Evolutionary conservation across 2,888 invertebrate species (phyloP).

Genomic region (Napeogenes inachia): DNA sequence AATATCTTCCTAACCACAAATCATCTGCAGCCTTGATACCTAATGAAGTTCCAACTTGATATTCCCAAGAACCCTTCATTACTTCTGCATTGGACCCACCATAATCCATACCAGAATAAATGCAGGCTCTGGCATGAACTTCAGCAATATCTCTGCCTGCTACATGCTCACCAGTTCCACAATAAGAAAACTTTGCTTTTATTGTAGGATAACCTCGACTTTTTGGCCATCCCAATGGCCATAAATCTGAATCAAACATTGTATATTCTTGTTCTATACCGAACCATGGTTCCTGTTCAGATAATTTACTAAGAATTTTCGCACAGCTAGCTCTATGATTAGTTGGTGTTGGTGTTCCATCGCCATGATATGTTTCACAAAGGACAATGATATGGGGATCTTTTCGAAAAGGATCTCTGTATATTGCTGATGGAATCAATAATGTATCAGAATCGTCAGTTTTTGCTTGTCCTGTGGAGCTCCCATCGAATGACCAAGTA

Average conservation of each 20-base stretch:
- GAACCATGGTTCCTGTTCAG: constrained; percentile 87
- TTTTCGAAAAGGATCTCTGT: constrained; percentile 92
- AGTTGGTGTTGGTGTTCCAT: constrained; percentile 84
- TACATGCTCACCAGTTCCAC: constrained; percentile 95
- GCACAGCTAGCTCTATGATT: constrained; percentile 85
- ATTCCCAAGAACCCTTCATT: constrained; percentile 97
- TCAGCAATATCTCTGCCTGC: constrained; percentile 96
- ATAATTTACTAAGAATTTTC: constrained; percentile 69
- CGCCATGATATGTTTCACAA: constrained; percentile 87
- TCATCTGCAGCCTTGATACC: constrained; percentile 91
- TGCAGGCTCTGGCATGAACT: constrained; percentile 88
- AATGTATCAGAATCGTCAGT: constrained; percentile 90
- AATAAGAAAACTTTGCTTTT: constrained; percentile 90
- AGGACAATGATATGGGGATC: constrained; percentile 92
- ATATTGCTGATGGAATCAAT: constrained; percentile 92
- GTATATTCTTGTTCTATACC: constrained; percentile 96
- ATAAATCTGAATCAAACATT: constrained; percentile 86
- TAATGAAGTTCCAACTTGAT: constrained; percentile 92
- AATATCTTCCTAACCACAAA: constrained; percentile 90
- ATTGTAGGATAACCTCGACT: constrained; percentile 88
- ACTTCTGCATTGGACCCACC: constrained; percentile 98
- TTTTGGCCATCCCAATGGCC: constrained; percentile 96
- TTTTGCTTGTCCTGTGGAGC: constrained; percentile 93
- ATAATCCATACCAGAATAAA: constrained; percentile 95
- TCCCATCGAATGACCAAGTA: constrained; percentile 95